Evolutionary conservation across 2,888 invertebrate genomes (phyloP), one percentile per base, ranked within the genome.

Genomic region (Xylophagus ater): DNA sequence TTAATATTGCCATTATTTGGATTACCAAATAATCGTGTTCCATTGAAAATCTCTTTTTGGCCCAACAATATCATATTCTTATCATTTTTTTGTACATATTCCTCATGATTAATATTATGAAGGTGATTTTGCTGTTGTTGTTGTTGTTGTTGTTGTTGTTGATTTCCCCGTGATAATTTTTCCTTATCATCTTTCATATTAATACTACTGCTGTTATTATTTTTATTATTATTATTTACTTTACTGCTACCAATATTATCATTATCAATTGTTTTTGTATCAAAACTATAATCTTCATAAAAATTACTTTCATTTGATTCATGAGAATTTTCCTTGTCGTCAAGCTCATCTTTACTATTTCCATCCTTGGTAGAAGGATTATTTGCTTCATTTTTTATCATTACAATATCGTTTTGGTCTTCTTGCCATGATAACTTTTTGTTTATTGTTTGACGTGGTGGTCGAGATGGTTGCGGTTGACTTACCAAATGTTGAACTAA

Each of bases 391-490:
- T 23, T 36, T 28, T 33, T 41, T 32, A 41, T 35, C 25, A 20
- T 36, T 36, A 30, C 17, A 15, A 12, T 32, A 9, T 10, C 18
- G 4, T n/a, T 32, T 9, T 23, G 13, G 17, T 40, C 40, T 9
- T 31, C 31, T 13, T 34, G 40, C 41, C 41, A 41, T 10, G 36
- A 26, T 41, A 41, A 25, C 17, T 34, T 40, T 21, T 40, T 40
- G n/a, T 38, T 37, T 21, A 34, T 34, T 14, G 19, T 18, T 31
- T 45, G 43, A 35, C 42, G 42, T 31, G 46, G 42, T 36, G 45
- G 45, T 25, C 45, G 23, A 13, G 41, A 25, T 9, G 40, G 39
- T 23, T 40, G 37, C 17, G 36, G 30, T 20, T 32, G n/a, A 34
- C 17, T 24, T 34, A 14, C 24, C 9, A 8, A 17, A 13, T 12